Conservation (phyloP, 2,113 vertebrate species). For the Orcinus orca region DNA sequence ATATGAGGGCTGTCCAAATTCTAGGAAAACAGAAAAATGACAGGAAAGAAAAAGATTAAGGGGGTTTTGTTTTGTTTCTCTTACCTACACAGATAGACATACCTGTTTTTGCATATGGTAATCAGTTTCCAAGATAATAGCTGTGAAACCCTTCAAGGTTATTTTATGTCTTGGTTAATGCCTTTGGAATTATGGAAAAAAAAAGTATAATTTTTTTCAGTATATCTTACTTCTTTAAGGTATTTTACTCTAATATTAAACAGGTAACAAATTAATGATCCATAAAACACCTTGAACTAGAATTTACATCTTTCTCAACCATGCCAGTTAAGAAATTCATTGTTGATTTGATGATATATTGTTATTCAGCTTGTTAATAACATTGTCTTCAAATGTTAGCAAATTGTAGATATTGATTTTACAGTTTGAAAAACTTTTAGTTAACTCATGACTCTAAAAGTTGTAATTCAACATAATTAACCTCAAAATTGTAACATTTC, state of each 20-base stretch:
- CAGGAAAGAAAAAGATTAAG: background rate
- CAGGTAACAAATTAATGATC: background rate
- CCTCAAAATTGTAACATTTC: background rate
- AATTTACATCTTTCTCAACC: background rate
- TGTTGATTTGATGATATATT: background rate
- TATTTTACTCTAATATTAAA: constrained; percentile 5
- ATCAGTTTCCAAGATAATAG: background rate
- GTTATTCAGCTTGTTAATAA: background rate
- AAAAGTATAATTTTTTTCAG: background rate
- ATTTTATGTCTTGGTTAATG: background rate
- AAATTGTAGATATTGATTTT: background rate
- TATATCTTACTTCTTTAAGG: background rate
- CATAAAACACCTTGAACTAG: background rate
- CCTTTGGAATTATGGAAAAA: background rate
- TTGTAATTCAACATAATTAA: background rate
- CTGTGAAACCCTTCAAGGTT: background rate
- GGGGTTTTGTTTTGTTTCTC: background rate
- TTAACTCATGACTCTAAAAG: background rate
- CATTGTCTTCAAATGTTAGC: background rate
- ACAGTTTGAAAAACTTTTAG: background rate
- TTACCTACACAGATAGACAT: background rate
- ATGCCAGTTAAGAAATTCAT: background rate
- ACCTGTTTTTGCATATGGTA: background rate
- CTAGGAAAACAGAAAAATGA: background rate
- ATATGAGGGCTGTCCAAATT: background rate